phyloP scores from a whole-genome alignment of 1,140 invertebrate species.

The Paracyclopina nana region DNA sequence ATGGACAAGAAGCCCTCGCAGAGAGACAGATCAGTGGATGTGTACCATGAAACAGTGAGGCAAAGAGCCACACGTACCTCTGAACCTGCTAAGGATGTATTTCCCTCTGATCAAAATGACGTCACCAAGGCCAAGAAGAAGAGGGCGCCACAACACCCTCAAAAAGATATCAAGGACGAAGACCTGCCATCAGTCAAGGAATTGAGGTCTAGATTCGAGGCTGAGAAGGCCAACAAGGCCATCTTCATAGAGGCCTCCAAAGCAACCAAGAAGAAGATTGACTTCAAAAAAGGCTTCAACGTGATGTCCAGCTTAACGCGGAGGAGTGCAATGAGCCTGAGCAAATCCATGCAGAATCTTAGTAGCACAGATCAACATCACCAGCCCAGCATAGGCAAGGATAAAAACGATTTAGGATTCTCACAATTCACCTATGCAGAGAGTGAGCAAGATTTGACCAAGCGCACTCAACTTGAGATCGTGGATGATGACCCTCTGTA shows the following conservation, averaged over 20 bases:
- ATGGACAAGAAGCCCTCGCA: slow-evolving; percentile 19
- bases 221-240: too few relatives aligned
- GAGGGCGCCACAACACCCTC: background rate
- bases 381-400: too few relatives aligned
- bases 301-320: background rate
- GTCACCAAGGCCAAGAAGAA: background rate
- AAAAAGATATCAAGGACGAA: background rate
- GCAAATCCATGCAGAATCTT: slow-evolving; percentile 1
- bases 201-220: slow-evolving; percentile 4
- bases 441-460: too few relatives aligned
- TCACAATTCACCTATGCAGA: too few relatives aligned
- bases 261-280: background rate
- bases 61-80: slow-evolving; percentile 16
- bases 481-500: background rate
- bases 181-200: slow-evolving; percentile 11
- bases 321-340: background rate
- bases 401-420: too few relatives aligned
- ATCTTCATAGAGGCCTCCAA: too few relatives aligned
- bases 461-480: too few relatives aligned
- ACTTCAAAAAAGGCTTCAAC: too few relatives aligned
- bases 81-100: background rate
- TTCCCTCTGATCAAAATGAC: background rate
- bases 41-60: slow-evolving; percentile 22
- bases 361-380: too few relatives aligned
- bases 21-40: slow-evolving; percentile 22